Conservation (phyloP, 2,797 vertebrate species). For the Sebastes variabilis region DNA sequence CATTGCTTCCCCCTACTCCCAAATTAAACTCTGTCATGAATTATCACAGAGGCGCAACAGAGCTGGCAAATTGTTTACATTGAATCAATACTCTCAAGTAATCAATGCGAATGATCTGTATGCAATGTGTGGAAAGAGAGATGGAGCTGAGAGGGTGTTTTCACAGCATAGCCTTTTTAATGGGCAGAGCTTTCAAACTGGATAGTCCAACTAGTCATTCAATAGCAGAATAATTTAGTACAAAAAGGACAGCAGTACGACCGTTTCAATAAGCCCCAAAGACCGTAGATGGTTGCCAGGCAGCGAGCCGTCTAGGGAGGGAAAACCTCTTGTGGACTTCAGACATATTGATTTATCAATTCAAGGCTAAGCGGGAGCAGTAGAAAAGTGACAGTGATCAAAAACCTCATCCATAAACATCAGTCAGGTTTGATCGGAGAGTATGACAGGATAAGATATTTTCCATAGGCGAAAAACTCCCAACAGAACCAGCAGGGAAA, state of each 20-base stretch:
- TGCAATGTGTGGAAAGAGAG: conserved; percentile 39
- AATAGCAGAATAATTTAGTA: conserved; percentile 48
- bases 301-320: not conserved
- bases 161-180: conserved; percentile 51
- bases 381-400: conserved; percentile 56
- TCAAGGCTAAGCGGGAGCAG: conserved; percentile 61
- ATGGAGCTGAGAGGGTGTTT: conserved; percentile 33
- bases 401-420: conserved; percentile 56
- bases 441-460: not conserved
- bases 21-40: conserved; percentile 44
- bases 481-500: not conserved
- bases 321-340: conserved; percentile 32
- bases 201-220: conserved; percentile 35
- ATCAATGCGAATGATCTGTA: conserved; percentile 53
- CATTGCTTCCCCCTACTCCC: conserved; percentile 1
- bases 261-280: not conserved
- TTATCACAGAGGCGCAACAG: conserved; percentile 31
- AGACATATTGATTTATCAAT: conserved; percentile 57
- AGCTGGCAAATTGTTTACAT: conserved; percentile 45
- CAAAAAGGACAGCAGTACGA: conserved; percentile 8
- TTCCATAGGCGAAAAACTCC: not conserved
- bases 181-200: conserved; percentile 39
- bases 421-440: conserved; percentile 16
- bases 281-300: conserved; percentile 12
- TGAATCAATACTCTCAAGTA: conserved; percentile 47